phyloP scores from a whole-genome alignment of 1,140 invertebrate genomes.

The Heliconius nattereri region DNA sequence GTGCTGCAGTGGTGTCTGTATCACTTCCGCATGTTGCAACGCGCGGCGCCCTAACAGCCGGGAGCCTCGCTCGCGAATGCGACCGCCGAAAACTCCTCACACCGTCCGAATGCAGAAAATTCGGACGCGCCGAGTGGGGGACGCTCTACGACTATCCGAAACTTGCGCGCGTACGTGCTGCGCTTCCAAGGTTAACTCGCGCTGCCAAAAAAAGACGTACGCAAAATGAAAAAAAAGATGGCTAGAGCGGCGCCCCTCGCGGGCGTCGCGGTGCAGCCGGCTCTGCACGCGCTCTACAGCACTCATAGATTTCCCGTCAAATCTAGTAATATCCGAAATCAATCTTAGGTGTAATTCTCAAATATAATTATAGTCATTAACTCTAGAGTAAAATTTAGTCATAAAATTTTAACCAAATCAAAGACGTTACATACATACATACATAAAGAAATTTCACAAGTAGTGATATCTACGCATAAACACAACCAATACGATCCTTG shows the following conservation, averaged over 20 bases:
- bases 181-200: constrained; percentile 79
- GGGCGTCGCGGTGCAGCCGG: constrained; percentile 74
- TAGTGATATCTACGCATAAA: constrained; percentile 25
- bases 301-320: constrained; percentile 38
- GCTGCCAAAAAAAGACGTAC: constrained; percentile 80
- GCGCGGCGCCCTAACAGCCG: constrained; percentile 66
- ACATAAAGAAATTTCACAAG: neutral
- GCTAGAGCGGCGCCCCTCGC: constrained; percentile 74
- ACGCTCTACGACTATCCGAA: constrained; percentile 79
- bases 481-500: constrained; percentile 9
- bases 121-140: constrained; percentile 78
- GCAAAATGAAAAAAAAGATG: constrained; percentile 76
- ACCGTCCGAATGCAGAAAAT: constrained; percentile 79
- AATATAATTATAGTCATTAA: neutral
- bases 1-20: constrained; percentile 58
- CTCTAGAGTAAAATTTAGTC: neutral
- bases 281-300: constrained; percentile 57
- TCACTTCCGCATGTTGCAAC: constrained; percentile 78
- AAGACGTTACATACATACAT: neutral
- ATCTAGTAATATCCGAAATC: neutral
- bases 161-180: constrained; percentile 77
- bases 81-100: constrained; percentile 77
- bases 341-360: neutral
- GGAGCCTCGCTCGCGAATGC: constrained; percentile 76
- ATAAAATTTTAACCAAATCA: neutral